These are phyloP conservation scores for Myotis brandtii DNA, from an alignment of 2,113 vertebrate genomes.

Conservation along the genomic window DNA sequence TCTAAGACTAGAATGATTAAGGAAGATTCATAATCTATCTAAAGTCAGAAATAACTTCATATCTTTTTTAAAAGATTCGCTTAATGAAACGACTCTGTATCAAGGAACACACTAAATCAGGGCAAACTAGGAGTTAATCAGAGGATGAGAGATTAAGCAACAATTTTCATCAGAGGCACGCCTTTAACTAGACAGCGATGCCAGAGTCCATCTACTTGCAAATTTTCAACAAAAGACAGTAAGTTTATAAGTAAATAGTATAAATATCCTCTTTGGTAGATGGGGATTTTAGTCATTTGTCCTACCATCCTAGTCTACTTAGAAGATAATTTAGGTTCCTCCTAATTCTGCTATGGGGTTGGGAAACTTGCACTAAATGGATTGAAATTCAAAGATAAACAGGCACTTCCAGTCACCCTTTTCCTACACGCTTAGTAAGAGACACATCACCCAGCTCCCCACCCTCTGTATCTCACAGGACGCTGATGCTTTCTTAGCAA, in stretches of 20 bases:
- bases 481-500: neutral
- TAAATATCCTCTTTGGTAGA: neutral
- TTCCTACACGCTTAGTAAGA: neutral
- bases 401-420: neutral
- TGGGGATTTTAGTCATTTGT: neutral
- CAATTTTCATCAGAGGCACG: neutral
- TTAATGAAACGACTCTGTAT: constrained; percentile 13
- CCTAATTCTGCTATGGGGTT: neutral
- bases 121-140: neutral
- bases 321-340: neutral
- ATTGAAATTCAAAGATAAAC: constrained; percentile 47
- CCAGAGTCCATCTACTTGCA: neutral
- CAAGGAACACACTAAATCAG: constrained; percentile 34
- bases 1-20: neutral
- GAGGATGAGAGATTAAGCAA: constrained; percentile 23
- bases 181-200: neutral
- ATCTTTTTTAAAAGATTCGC: constrained; percentile 20
- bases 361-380: neutral
- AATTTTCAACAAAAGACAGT: neutral
- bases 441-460: neutral
- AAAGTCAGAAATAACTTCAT: constrained; percentile 29
- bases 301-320: neutral
- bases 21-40: neutral
- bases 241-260: neutral
- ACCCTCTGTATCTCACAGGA: neutral